These are phyloP conservation scores for Blomia tropicalis DNA, from an alignment of 2,888 invertebrate genomes.

Conservation along the genomic window DNA sequence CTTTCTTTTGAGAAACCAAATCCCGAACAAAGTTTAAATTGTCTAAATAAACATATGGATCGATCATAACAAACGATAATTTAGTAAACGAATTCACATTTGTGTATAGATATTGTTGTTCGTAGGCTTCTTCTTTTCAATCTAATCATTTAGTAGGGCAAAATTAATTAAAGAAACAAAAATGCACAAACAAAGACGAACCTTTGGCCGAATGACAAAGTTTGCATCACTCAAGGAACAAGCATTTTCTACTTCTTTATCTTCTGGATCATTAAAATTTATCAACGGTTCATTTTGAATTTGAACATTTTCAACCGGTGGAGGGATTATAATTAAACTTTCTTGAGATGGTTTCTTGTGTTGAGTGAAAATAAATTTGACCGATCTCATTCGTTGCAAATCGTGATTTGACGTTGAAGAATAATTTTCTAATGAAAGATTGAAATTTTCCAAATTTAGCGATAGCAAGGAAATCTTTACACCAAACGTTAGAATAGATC, in stretches of 20 bases:
- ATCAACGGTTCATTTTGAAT: background rate
- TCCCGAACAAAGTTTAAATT: slow-evolving; percentile 62
- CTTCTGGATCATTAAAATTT: background rate
- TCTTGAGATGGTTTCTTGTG: too few species aligned
- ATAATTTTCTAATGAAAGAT: background rate
- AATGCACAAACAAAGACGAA: too few species aligned
- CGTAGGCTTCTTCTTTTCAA: too few species aligned
- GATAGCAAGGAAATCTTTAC: background rate
- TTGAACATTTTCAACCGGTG: too few species aligned
- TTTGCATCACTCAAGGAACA: background rate
- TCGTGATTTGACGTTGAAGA: background rate
- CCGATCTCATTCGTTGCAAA: background rate
- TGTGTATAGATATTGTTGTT: too few species aligned
- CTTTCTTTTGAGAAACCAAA: slow-evolving; percentile 60
- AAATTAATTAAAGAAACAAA: too few species aligned
- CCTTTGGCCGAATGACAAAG: too few species aligned
- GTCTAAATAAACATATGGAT: slow-evolving; percentile 57
- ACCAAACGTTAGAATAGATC: background rate
- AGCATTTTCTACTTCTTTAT: background rate
- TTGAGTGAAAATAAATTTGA: background rate
- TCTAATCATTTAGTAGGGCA: too few species aligned
- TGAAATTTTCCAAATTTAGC: background rate
- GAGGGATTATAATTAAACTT: too few species aligned
- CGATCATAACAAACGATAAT: slow-evolving; percentile 40
- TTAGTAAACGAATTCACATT: background rate